These are phyloP conservation scores for Blennius ocellaris DNA, from an alignment of 2,113 vertebrate species.

Conservation along the genomic window DNA sequence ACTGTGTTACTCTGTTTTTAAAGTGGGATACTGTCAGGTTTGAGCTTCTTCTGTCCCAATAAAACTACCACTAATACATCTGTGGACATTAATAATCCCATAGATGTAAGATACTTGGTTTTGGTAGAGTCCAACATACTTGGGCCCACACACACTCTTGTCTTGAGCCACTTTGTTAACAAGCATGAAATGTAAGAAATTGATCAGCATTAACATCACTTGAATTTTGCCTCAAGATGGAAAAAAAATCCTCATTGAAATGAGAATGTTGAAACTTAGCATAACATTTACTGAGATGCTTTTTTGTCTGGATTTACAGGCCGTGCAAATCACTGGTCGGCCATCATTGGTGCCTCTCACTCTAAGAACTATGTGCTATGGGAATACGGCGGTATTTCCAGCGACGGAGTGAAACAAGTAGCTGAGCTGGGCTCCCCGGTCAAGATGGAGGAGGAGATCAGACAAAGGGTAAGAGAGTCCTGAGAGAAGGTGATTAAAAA, in stretches of 20 bases:
- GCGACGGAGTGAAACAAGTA: conserved; percentile 94
- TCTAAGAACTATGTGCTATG: conserved; percentile 96
- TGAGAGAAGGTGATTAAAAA: background rate
- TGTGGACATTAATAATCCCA: conserved; percentile 20
- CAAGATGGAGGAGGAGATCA: conserved; percentile 99
- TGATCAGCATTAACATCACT: too few species aligned
- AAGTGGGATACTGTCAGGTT: background rate
- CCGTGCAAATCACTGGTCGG: conserved; percentile 98
- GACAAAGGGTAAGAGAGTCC: conserved; percentile 90
- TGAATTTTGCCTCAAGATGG: too few species aligned
- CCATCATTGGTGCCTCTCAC: conserved; percentile 95
- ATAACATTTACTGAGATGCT: conserved; percentile 3
- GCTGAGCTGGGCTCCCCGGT: conserved; percentile 96
- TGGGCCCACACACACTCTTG: too few species aligned
- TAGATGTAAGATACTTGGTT: too few species aligned
- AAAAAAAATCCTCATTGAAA: too few species aligned
- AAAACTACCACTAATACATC: background rate
- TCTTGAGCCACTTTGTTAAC: too few species aligned
- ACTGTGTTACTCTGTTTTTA: background rate
- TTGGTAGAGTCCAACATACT: too few species aligned
- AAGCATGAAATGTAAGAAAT: too few species aligned
- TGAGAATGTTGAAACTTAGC: background rate
- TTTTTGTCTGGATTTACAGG: conserved; percentile 79
- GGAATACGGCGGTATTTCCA: conserved; percentile 94
- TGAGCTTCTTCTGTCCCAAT: conserved; percentile 6